phyloP scores from a whole-genome alignment of 1,140 invertebrate genomes.

The Harpegnathos saltator region DNA sequence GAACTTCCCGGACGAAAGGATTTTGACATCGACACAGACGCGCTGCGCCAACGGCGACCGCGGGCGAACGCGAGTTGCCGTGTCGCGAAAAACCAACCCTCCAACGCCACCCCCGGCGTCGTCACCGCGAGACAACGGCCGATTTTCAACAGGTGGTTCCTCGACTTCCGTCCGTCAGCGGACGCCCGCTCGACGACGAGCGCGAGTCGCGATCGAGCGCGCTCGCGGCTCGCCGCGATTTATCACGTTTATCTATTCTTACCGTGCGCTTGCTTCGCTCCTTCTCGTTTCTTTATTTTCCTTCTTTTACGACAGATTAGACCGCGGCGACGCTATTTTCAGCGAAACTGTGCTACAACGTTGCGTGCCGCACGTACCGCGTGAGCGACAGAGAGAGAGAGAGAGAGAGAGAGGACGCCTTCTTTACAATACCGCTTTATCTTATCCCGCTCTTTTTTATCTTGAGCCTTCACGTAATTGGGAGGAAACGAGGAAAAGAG shows the following conservation, averaged over 20 bases:
- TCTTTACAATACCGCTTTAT: background rate
- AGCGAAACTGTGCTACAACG: too few relatives aligned
- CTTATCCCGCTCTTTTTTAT: too few relatives aligned
- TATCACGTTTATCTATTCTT: constrained; percentile 15
- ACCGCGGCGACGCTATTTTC: background rate
- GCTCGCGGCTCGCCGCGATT: background rate
- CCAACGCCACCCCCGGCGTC: constrained; percentile 18
- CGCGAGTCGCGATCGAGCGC: background rate
- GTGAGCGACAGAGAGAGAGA: background rate
- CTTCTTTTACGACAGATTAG: background rate
- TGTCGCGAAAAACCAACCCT: constrained; percentile 38
- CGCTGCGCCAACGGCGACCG: background rate
- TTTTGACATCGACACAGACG: background rate
- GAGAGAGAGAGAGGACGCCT: background rate
- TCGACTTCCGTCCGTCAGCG: background rate
- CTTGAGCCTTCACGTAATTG: too few relatives aligned
- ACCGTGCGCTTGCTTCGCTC: too few relatives aligned
- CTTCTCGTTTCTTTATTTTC: background rate
- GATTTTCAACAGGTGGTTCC: constrained; percentile 72
- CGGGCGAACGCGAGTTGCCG: background rate
- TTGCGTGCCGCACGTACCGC: background rate
- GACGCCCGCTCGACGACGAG: background rate
- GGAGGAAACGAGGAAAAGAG: background rate
- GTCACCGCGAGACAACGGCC: background rate
- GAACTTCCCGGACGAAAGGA: background rate